These are phyloP conservation scores for Meiosimyza platycephala DNA, from an alignment of 2,888 invertebrate species.

Conservation along the genomic window DNA sequence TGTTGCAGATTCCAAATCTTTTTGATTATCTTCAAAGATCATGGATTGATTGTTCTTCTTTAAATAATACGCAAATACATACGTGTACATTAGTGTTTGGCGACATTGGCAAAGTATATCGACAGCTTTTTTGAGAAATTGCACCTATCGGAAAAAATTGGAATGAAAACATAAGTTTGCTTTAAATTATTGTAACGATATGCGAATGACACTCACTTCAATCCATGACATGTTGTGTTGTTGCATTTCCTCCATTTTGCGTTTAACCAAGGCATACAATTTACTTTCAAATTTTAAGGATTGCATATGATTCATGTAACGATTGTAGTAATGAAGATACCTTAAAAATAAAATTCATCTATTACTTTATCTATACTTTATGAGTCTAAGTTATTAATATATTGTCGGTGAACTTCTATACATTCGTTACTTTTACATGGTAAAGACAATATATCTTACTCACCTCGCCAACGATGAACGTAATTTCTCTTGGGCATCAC, in stretches of 20 bases:
- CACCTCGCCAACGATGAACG: conserved; percentile 93
- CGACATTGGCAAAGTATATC: conserved; percentile 97
- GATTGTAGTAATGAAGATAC: conserved; percentile 98
- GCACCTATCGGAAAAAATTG: conserved; percentile 74
- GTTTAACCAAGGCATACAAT: conserved; percentile 93
- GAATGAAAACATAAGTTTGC: conserved; percentile 15
- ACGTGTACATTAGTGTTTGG: conserved; percentile 98
- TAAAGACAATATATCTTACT: background rate
- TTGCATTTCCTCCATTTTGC: conserved; percentile 99
- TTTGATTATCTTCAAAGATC: conserved; percentile 99
- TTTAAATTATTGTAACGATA: conserved; percentile 17
- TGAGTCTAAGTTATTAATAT: too few species aligned
- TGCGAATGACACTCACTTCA: conserved; percentile 73
- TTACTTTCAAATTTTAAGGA: conserved; percentile 97
- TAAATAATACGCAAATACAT: conserved; percentile 99
- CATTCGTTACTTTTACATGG: background rate
- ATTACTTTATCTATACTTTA: too few species aligned
- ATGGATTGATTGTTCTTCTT: conserved; percentile 98
- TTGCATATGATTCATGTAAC: conserved; percentile 99
- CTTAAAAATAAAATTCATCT: conserved; percentile 67
- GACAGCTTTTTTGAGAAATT: conserved; percentile 97
- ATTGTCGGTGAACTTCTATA: background rate
- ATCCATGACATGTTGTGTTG: conserved; percentile 99
- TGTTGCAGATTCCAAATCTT: conserved; percentile 96
- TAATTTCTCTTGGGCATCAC: conserved; percentile 95